Evolutionary conservation across 2,888 invertebrate species (phyloP), one percentile per base, ranked within the genome.

Genomic region (Hyposoter didymator): DNA sequence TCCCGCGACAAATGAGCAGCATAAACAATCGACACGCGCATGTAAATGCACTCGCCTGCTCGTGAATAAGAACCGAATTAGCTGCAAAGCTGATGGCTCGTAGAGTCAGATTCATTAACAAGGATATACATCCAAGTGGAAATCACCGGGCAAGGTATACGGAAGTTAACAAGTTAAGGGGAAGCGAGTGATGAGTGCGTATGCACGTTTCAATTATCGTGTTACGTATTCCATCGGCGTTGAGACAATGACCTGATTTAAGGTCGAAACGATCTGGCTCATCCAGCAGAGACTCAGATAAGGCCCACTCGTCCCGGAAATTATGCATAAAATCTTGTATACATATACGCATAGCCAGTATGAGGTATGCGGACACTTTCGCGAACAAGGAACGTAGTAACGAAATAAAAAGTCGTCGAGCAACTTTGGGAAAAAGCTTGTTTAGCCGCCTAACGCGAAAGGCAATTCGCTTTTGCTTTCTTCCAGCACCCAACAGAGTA

Each of bases 161-260:
- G 79, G 79, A 84, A 74, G 79, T 70, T 75, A 14, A 43, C 59
- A 22, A 43, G 59, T 14, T 6, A n/a, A 49, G 39, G 19, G 14
- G 17, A 49, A 19, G 19, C 47, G 17, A n/a, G n/a, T 43, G 55
- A 62, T 45, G n/a, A 35, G 73, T 12, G 39, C 49, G 43, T 66
- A 17, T 49, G 43, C 49, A 69, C 47, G 66, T 75, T 70, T 72
- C 59, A 45, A 66, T 72, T 52, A 75, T 52, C 39, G 72, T 17
- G 79, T 84, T 84, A 79, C 79, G 84, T 89, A 90, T 90, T 90
- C 89, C 74, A 75, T 74, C 55, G 47, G 45, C 66, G 84, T 85
- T 75, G 76, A 87, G 88, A 87, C 90, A 90, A 90, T 90, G 91
- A 87, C 90, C 91, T 82, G 88, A 82, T 88, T 84, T 84, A 32